Base-by-base conservation (phyloP, 2,113 vertebrate species). In the Herpetotheres cachinnans region DNA sequence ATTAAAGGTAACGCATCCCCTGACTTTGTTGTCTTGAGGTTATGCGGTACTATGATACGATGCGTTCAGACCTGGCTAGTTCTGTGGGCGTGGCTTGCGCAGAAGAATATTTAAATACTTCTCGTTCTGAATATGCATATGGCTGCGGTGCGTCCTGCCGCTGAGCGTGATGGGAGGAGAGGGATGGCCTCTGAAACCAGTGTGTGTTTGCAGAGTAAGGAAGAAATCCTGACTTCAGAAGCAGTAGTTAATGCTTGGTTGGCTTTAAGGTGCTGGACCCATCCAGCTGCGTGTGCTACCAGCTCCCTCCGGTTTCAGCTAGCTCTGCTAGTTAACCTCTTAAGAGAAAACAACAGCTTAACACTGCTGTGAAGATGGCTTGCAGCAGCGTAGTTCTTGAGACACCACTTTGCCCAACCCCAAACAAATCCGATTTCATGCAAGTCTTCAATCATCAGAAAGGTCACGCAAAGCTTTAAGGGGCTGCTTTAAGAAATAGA, bases 1-100 rank as follows among this genome's bases (percentile, higher is more conserved):
- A 99, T 99, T 82, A 99, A 99, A 99, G 99, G 99, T 99, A 90
- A 34, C 1, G 1, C 8, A 3, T 13, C 5, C 21, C 11, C 30
- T 32, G 27, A 0, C 29, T 56, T 24, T 3, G 13, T 8, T 61
- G 16, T 7, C 42, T 13, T 7, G 59, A 5, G 69, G 44, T 11
- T 36, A 1, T 10, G 0, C 44, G 10, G 74, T 4, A 3, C 26
- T 24, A 0, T 4, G 42, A 15, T 9, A 5, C 0, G 5, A 4
- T 3, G 7, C 1, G 2, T 30, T 32, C 58, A 30, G 26, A 3
- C 30, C 16, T 27, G 27, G 22, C 24, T 73, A 5, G 7, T 16
- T 44, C 15, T 0, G 12, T 38, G 25, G 34, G 8, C 24, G 36
- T 36, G 74, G 18, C 11, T 44, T 42, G 36, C 52, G 11, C 24